Base-by-base conservation (phyloP, 2,888 invertebrate genomes). In the Argyra leucocephala region DNA sequence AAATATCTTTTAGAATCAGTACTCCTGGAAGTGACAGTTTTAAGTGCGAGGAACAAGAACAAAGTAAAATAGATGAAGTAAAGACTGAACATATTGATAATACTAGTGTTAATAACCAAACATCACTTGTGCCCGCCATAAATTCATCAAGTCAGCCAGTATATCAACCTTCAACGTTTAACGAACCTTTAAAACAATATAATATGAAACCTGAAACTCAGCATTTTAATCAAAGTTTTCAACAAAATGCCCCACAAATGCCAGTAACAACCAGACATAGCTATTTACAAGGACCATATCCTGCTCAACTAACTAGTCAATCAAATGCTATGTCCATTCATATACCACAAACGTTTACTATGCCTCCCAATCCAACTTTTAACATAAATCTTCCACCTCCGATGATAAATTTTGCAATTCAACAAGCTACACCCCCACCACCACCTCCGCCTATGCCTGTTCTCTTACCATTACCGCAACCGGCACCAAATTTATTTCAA, bases 321-420 rank as follows among this genome's bases (percentile, higher is more conserved):
- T n/a, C 48, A 18, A 48, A 48, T 48, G n/a, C 66, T 3, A 67
- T 59, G 4, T 66, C 66, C 4, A 64, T 62, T 5, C 69, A 67
- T 12, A 63, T 48, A 2, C 66, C 66, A 3, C 60, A 57, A 22
- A 12, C 48, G 4, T 24, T 18, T 37, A 26, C 12, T 6, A 24
- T 36, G 18, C 26, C 66, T 24, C 65, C 66, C 18, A 63, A 65
- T 61, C 71, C 76, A 67, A 74, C 74, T 26, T 76, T 77, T 3
- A 78, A 78, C 66, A 76, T 78, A 10, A 76, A 75, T 60, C 70
- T 78, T 60, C 76, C 80, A 61, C 75, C 80, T 3, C 76, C 79
- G 37, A 73, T 71, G 59, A 69, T 74, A 66, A 57, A 64, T 64
- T 66, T 74, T 21, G 72, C 71, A 36, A 67, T 72, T 24, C 64